Conservation (phyloP, 2,113 vertebrate species). For the Ammodytes dubius region DNA sequence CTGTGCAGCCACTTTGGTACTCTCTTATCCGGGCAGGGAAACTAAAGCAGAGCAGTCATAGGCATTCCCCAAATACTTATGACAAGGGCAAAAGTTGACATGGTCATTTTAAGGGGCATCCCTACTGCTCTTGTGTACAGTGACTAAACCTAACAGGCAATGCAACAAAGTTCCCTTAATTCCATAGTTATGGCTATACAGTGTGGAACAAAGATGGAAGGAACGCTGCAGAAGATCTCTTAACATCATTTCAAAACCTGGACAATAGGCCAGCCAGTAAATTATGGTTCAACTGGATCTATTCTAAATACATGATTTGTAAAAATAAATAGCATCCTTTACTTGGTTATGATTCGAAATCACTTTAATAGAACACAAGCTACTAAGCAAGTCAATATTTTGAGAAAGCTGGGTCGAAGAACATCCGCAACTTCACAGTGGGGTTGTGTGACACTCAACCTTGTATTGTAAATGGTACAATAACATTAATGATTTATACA, state of each 20-base stretch:
- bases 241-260: background rate
- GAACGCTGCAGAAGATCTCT: background rate
- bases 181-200: background rate
- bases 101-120: background rate
- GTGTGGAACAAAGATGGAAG: background rate
- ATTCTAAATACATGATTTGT: background rate
- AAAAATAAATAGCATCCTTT: background rate
- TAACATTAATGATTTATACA: background rate
- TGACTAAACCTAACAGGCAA: background rate
- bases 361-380: background rate
- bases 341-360: background rate
- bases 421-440: background rate
- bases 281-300: background rate
- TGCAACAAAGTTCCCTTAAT: background rate
- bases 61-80: background rate
- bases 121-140: background rate
- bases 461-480: too few species aligned
- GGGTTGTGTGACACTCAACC: background rate
- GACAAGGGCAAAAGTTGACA: constrained; percentile 14
- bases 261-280: background rate
- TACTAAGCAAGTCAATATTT: background rate
- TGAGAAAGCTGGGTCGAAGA: too few species aligned
- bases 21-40: constrained; percentile 37
- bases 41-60: constrained; percentile 35
- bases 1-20: constrained; percentile 14